phyloP scores from a whole-genome alignment of 2,797 vertebrate genomes.

The Sitta carolinensis region DNA sequence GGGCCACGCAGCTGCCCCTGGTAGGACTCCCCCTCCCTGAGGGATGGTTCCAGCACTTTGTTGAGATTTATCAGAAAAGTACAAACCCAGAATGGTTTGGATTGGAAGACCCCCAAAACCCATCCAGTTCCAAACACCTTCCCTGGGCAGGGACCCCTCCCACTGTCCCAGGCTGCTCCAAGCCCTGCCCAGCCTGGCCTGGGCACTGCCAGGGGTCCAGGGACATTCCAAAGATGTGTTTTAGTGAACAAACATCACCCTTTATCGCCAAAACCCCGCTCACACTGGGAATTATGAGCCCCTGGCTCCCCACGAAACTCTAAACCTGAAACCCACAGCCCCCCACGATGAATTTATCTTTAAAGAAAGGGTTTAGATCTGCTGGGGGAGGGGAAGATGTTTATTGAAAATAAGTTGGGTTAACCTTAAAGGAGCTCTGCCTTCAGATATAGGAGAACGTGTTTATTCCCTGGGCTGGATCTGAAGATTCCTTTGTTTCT shows the following conservation, averaged over 20 bases:
- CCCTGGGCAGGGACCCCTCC: background rate
- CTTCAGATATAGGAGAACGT: background rate
- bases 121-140: background rate
- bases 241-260: background rate
- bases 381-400: background rate
- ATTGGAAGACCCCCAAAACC: background rate
- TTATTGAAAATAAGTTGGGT: background rate
- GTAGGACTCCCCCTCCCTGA: fast-evolving
- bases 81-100: too few species aligned
- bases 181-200: background rate
- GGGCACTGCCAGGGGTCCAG: background rate
- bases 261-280: background rate
- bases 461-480: background rate
- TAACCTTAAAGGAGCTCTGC: background rate
- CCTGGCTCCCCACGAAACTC: background rate
- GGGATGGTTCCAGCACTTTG: fast-evolving
- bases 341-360: fast-evolving
- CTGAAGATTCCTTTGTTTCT: conserved; percentile 35
- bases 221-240: background rate
- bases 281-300: background rate
- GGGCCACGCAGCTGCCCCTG: fast-evolving
- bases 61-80: background rate
- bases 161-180: background rate
- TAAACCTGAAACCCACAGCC: background rate
- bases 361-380: background rate